Evolutionary conservation across 2,888 invertebrate genomes (phyloP).

Genomic region (Gonocerus acuteangulatus): DNA sequence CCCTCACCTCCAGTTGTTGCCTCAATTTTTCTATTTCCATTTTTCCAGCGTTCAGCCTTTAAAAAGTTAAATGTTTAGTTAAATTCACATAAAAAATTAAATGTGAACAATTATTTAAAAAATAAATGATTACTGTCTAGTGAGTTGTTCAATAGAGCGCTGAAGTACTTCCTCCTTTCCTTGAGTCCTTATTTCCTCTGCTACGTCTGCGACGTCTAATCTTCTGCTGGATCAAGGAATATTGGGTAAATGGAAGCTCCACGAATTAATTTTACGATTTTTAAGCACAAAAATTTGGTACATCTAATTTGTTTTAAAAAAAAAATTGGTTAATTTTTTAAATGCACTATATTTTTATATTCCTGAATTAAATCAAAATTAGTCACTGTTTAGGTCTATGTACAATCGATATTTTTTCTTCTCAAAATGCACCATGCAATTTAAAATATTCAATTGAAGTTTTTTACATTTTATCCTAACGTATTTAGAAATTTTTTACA

Average conservation of each 20-base stretch:
- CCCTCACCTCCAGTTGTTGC: slow-evolving; percentile 22
- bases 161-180: slow-evolving; percentile 23
- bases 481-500: no score
- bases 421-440: neutral
- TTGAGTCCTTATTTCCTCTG: slow-evolving; percentile 17
- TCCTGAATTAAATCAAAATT: no score
- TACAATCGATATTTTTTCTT: neutral
- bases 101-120: neutral
- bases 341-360: no score
- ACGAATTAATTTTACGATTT: no score
- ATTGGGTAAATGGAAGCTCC: slow-evolving; percentile 18
- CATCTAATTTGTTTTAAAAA: no score
- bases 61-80: neutral
- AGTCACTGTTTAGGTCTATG: no score
- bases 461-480: neutral
- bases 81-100: neutral
- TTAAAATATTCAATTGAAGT: neutral
- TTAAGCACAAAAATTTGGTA: no score
- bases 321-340: no score
- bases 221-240: slow-evolving; percentile 25
- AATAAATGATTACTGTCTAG: slow-evolving; percentile 20
- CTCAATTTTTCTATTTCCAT: slow-evolving; percentile 30
- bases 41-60: slow-evolving; percentile 30
- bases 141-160: slow-evolving; percentile 14
- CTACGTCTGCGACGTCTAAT: slow-evolving; percentile 20